Percentiles rank a stretch among this genome's conserved stretches.
phyloP scores from a whole-genome alignment of 2,113 vertebrate genomes.

The Athene noctua region DNA sequence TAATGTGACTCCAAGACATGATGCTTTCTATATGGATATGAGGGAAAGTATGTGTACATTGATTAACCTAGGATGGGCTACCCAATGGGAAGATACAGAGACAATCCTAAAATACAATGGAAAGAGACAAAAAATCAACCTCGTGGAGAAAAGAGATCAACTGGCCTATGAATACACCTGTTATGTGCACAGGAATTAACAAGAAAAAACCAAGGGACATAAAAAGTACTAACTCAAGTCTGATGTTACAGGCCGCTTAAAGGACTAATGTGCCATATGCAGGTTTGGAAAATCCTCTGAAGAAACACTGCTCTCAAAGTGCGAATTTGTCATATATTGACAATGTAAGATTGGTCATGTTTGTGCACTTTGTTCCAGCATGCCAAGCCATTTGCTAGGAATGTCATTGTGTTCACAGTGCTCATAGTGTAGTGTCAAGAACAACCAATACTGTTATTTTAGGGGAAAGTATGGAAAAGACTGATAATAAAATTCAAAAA shows the following conservation, averaged over 20 bases:
- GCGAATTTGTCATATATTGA: background rate
- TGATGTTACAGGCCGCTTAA: background rate
- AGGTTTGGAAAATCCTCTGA: background rate
- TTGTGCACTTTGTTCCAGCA: background rate
- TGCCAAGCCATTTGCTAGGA: background rate
- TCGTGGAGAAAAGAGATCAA: background rate
- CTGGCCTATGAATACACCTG: background rate
- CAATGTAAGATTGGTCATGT: background rate
- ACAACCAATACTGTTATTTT: background rate
- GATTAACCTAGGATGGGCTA: background rate
- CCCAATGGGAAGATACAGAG: background rate
- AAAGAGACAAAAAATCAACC: background rate
- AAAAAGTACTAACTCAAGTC: background rate
- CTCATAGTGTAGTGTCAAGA: background rate
- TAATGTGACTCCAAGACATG: background rate
- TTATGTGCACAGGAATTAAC: background rate
- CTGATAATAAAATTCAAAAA: background rate
- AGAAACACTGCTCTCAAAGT: background rate
- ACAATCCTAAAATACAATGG: background rate
- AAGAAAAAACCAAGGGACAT: background rate
- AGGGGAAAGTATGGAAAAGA: background rate
- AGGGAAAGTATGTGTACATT: background rate
- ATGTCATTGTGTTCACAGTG: background rate
- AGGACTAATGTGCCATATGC: background rate
- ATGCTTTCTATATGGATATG: background rate